Conservation (phyloP, 1,140 invertebrate species). For the Drosophila obscura region DNA sequence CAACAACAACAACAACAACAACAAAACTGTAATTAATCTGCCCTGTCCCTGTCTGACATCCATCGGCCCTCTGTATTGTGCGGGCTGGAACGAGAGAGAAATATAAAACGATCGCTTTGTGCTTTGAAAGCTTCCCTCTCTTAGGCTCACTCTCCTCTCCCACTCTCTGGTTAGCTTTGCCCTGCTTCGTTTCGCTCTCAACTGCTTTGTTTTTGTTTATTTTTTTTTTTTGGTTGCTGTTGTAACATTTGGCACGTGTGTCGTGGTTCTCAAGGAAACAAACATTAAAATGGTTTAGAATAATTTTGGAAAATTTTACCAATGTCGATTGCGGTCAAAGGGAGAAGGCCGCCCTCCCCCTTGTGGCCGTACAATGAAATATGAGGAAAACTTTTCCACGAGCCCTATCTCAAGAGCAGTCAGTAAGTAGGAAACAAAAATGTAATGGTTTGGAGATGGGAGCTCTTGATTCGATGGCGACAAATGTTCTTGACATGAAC, state of each 20-base stretch:
- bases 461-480: no score
- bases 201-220: slow-evolving; percentile 26
- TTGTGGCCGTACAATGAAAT: not conserved
- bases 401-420: slow-evolving; percentile 1
- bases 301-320: slow-evolving; percentile 44
- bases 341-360: not conserved
- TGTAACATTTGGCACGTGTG: slow-evolving; percentile 43
- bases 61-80: not conserved
- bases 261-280: slow-evolving; percentile 33
- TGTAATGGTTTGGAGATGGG: not conserved
- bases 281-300: slow-evolving; percentile 26
- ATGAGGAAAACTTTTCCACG: slow-evolving; percentile 25
- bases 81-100: not conserved
- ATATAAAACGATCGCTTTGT: slow-evolving; percentile 10
- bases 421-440: not conserved
- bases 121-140: slow-evolving; percentile 49
- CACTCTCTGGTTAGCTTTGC: slow-evolving; percentile 4
- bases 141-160: not conserved
- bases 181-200: slow-evolving; percentile 27
- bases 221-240: slow-evolving; percentile 9
- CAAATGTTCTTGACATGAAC: no score
- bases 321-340: slow-evolving; percentile 23
- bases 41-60: no score
- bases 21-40: no score
- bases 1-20: no score